These are phyloP conservation scores for Trachelipus rathkii DNA, from an alignment of 1,140 invertebrate genomes.

Conservation along the genomic window DNA sequence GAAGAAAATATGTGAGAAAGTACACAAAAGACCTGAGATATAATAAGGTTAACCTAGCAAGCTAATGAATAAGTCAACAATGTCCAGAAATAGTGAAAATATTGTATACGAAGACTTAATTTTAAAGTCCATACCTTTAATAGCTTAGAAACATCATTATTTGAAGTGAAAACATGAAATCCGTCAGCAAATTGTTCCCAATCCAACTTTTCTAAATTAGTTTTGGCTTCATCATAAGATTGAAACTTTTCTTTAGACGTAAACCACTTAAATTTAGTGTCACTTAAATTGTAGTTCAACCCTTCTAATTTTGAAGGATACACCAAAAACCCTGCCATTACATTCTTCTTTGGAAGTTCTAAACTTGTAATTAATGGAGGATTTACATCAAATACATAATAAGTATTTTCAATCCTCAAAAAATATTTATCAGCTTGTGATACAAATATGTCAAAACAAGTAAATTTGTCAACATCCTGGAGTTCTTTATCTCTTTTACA, in stretches of 20 bases:
- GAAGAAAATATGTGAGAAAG: too few species aligned
- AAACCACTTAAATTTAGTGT: background rate
- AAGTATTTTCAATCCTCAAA: background rate
- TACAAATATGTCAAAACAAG: background rate
- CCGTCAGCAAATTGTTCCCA: background rate
- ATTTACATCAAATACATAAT: slow-evolving; percentile 1
- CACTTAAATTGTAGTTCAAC: background rate
- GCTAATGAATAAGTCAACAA: too few species aligned
- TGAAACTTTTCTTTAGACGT: background rate
- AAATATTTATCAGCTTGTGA: background rate
- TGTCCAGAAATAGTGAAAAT: too few species aligned
- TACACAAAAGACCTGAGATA: too few species aligned
- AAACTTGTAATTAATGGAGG: background rate
- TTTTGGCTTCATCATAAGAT: background rate
- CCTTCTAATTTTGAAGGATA: slow-evolving; percentile 10
- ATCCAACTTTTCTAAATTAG: background rate
- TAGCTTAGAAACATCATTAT: background rate
- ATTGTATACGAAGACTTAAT: too few species aligned
- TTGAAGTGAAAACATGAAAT: background rate
- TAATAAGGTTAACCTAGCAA: too few species aligned
- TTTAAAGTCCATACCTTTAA: background rate
- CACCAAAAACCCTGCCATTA: background rate
- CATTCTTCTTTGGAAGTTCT: background rate
- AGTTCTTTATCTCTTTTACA: background rate
- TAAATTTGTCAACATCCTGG: background rate